phyloP scores from a whole-genome alignment of 2,888 invertebrate species.

The Eurois occulta region DNA sequence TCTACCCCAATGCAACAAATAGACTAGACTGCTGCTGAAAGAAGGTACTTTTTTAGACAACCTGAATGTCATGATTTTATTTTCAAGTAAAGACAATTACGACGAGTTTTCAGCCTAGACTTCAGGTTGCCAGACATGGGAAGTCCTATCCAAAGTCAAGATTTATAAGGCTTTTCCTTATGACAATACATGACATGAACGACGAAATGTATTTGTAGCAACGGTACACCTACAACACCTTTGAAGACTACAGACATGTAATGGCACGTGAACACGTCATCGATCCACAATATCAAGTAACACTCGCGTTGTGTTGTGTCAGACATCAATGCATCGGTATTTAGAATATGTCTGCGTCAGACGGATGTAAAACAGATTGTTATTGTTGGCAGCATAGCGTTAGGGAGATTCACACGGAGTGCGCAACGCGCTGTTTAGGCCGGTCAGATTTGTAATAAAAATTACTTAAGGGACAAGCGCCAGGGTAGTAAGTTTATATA shows the following conservation, averaged over 20 bases:
- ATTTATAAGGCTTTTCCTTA: neutral
- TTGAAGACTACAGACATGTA: neutral
- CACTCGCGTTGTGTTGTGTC: conserved; percentile 8
- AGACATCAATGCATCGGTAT: conserved; percentile 14
- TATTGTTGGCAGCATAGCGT: conserved; percentile 39
- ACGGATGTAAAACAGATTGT: conserved; percentile 38
- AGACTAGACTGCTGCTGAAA: too few relatives aligned
- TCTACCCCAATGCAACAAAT: too few relatives aligned
- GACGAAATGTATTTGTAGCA: neutral
- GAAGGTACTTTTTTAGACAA: neutral
- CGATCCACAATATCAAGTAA: neutral
- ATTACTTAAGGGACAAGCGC: neutral
- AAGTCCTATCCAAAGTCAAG: neutral
- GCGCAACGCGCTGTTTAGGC: neutral
- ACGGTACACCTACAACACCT: neutral
- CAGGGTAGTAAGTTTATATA: neutral
- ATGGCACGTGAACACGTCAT: neutral
- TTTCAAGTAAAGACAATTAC: neutral
- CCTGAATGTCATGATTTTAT: neutral
- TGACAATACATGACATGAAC: neutral
- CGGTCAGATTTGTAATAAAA: neutral
- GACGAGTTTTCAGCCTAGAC: neutral
- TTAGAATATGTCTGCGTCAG: conserved; percentile 20
- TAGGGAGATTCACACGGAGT: conserved; percentile 4
- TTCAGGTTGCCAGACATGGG: neutral